phyloP scores from a whole-genome alignment of 2,888 invertebrate genomes.

The Drosophila recens region DNA sequence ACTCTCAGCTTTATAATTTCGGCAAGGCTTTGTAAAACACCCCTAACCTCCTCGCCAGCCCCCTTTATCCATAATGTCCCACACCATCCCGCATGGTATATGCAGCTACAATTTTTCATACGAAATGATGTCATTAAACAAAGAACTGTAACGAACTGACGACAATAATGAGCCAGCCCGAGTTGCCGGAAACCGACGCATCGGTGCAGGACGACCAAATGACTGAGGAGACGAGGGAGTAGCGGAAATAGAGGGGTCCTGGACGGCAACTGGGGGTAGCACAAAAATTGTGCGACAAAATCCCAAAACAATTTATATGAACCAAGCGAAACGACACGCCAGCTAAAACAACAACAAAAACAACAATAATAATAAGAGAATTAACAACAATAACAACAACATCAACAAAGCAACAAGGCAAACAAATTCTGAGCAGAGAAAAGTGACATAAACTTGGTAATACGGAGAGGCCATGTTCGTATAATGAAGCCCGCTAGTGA shows the following conservation, averaged over 20 bases:
- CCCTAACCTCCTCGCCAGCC: not conserved
- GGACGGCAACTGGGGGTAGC: slow-evolving; percentile 23
- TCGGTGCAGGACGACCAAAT: slow-evolving; percentile 50
- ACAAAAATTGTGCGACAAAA: slow-evolving; percentile 66
- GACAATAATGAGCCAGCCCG: slow-evolving; percentile 75
- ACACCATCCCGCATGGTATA: slow-evolving; percentile 20
- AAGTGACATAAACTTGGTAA: slow-evolving; percentile 67
- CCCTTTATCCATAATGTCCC: not conserved
- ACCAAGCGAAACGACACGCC: slow-evolving; percentile 61
- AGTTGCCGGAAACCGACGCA: slow-evolving; percentile 48
- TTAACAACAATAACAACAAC: slow-evolving; percentile 21
- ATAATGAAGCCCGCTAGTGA: slow-evolving; percentile 60
- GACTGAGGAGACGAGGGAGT: not conserved
- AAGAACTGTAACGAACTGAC: slow-evolving; percentile 68
- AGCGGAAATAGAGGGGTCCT: not conserved
- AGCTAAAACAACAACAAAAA: slow-evolving; percentile 31
- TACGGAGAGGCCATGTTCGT: slow-evolving; percentile 43
- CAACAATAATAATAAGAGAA: slow-evolving; percentile 20
- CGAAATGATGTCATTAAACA: slow-evolving; percentile 78
- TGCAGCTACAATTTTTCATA: slow-evolving; percentile 76
- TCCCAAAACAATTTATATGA: slow-evolving; percentile 79
- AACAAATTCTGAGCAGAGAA: slow-evolving; percentile 42
- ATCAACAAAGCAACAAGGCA: slow-evolving; percentile 1
- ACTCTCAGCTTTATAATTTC: slow-evolving; percentile 72
- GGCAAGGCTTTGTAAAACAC: slow-evolving; percentile 53